Conservation (phyloP, 2,113 vertebrate genomes). For the Hippocampus guttulatus region DNA sequence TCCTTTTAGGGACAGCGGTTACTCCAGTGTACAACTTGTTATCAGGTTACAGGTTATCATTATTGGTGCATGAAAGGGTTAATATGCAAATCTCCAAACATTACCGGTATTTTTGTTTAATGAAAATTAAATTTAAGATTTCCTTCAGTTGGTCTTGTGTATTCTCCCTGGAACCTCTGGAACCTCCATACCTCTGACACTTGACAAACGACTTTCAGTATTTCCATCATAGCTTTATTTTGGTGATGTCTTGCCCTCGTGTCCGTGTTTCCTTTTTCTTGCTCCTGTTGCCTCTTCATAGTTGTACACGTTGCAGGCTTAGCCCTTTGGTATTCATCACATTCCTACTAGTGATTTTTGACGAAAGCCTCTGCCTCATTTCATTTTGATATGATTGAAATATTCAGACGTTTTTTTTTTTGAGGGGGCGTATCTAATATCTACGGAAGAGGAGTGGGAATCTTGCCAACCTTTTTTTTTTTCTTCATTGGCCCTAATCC, state of each 20-base stretch:
- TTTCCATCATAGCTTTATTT: background rate
- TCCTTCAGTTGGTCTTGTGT: background rate
- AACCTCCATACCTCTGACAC: background rate
- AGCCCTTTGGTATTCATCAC: background rate
- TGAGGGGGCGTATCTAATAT: no score
- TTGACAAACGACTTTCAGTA: background rate
- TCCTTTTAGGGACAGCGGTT: no score
- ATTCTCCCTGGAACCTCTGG: background rate
- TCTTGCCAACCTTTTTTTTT: no score
- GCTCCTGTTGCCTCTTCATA: background rate
- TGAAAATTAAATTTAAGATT: background rate
- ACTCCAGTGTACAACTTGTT: no score
- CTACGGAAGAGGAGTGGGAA: no score
- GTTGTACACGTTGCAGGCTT: background rate
- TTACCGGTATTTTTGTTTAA: background rate
- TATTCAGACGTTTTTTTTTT: background rate
- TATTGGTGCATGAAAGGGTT: no score
- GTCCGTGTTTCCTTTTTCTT: background rate
- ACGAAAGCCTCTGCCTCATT: background rate
- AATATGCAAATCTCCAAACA: background rate
- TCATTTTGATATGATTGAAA: background rate
- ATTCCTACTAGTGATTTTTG: background rate
- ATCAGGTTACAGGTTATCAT: no score
- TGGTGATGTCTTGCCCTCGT: background rate
- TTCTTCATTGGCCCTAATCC: no score